phyloP scores from a whole-genome alignment of 2,888 invertebrate species.

The Lacanobia oleracea region DNA sequence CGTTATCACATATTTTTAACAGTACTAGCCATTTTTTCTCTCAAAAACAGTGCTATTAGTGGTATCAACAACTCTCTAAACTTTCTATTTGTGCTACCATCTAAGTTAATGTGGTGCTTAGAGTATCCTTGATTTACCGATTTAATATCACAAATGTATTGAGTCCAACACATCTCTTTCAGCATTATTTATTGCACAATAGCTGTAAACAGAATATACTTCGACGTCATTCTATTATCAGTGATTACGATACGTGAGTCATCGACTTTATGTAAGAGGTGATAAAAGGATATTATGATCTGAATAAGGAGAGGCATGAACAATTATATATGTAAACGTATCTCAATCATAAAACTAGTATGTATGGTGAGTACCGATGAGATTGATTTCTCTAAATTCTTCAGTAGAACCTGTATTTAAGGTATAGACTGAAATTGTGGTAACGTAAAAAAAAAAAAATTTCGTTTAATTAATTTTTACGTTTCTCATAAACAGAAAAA shows the following conservation, averaged over 20 bases:
- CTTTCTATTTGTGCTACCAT: constrained; percentile 56
- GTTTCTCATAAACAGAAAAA: too few species aligned
- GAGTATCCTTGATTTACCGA: constrained; percentile 75
- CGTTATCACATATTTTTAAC: background rate
- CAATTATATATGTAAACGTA: background rate
- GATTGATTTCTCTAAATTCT: background rate
- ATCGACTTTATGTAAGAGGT: background rate
- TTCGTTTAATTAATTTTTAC: too few species aligned
- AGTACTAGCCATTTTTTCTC: too few species aligned
- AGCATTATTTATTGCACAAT: constrained; percentile 40
- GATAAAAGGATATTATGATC: constrained; percentile 20
- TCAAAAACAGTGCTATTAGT: background rate
- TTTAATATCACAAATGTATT: constrained; percentile 79
- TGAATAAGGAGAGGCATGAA: background rate
- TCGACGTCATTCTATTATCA: constrained; percentile 14
- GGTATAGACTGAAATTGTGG: too few species aligned
- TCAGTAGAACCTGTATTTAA: background rate
- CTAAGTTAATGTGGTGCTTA: constrained; percentile 74
- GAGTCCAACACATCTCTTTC: constrained; percentile 62
- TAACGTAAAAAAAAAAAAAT: background rate
- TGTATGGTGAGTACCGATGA: background rate
- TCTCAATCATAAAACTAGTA: constrained; percentile 8
- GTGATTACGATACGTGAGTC: constrained; percentile 10
- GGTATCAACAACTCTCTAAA: constrained; percentile 55
- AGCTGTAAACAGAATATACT: constrained; percentile 31